Evolutionary conservation across 2,888 invertebrate species (phyloP).

Genomic region (Hydroisotoma schaefferi): DNA sequence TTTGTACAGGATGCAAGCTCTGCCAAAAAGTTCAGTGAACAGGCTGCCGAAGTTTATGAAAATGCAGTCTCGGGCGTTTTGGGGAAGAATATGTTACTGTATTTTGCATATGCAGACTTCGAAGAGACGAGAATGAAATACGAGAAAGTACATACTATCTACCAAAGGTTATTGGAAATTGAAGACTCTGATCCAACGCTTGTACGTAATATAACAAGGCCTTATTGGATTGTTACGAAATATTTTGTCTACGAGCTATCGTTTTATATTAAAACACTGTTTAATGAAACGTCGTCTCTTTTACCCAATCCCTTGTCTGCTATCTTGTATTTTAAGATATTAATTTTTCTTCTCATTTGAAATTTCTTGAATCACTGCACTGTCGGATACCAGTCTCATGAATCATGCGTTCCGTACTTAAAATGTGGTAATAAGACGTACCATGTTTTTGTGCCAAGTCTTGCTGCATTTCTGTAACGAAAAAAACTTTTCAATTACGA

Average conservation of each 20-base stretch:
- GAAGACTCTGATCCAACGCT: conserved; percentile 91
- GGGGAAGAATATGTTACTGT: conserved; percentile 85
- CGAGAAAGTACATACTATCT: conserved; percentile 94
- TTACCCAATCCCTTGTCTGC: too few species aligned
- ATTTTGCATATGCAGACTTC: conserved; percentile 98
- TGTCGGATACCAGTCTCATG: too few species aligned
- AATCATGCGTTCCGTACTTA: too few species aligned
- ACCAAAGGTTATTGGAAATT: conserved; percentile 83
- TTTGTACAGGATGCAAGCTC: conserved; percentile 82
- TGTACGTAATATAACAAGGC: conserved; percentile 56
- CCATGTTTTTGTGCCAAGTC: too few species aligned
- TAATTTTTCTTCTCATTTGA: too few species aligned
- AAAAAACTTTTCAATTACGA: too few species aligned
- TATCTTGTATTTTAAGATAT: too few species aligned
- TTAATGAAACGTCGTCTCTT: too few species aligned
- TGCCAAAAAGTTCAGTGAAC: conserved; percentile 87
- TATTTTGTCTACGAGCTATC: too few species aligned
- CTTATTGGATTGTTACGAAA: background rate
- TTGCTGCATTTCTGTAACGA: too few species aligned
- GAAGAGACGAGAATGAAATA: conserved; percentile 95
- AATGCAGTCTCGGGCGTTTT: conserved; percentile 85
- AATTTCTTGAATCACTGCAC: too few species aligned
- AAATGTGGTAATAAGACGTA: too few species aligned
- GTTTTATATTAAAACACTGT: background rate
- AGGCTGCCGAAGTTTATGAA: conserved; percentile 92